Evolutionary conservation across 1,140 invertebrate species (phyloP), one percentile per base, ranked within the genome.

Genomic region (Lordiphosa clarofinis): DNA sequence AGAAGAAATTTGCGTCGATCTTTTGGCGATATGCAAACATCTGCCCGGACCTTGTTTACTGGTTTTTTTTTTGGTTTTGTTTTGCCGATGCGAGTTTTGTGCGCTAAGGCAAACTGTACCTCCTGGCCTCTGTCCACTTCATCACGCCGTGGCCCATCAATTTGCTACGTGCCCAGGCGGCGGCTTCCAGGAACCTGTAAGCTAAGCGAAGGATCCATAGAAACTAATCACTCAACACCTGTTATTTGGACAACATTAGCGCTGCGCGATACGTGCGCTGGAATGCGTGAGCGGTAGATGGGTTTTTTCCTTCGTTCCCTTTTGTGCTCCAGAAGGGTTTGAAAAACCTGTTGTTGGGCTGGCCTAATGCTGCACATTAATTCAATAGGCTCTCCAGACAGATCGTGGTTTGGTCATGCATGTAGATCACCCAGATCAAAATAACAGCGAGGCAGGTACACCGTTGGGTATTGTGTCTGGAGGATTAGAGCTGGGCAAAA

Each of bases 211-310:
- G 60, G 52, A 54, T 50, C 46, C 44, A 72, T 75, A 56, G 73
- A 56, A 63, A 81, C 67, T 71, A 63, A 82, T 82, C 76, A 72
- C 56, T 53, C 76, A 56, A 82, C 76, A 82, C 76, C 76, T 82
- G 76, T 82, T 82, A 82, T 82, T 74, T 82, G 68, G 62, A 67
- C 75, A 71, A 66, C 46, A 79, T 81, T 71, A 59, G 75, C 39
- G 28, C 47, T 15, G 44, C 58, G 28, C 28, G 28, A 31, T 31
- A 31, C 28, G 28, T 31, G 28, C 28, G 28, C 28, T 31, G 28
- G 28, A 31, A 13, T 75, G 74, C 70, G 72, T 46, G 59, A 42
- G 49, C 42, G 37, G 12, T 31, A 35, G 62, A 24, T 53, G 49
- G 65, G 38, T 55, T 65, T 24, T 24, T 24, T 24, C 21, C 4